phyloP scores from a whole-genome alignment of 2,888 invertebrate genomes.

The Drosophila leonis region DNA sequence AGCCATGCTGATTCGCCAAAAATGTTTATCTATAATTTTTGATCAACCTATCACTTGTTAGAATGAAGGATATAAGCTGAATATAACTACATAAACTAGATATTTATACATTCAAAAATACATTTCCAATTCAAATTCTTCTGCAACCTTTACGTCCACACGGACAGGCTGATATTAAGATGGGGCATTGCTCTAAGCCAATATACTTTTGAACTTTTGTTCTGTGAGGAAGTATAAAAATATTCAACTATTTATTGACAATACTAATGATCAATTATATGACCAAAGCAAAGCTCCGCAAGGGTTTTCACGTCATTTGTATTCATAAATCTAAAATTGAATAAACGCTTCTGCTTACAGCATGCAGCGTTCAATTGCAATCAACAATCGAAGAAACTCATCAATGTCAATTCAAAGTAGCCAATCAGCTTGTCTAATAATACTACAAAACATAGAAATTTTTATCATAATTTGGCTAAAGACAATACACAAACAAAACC shows the following conservation, averaged over 20 bases:
- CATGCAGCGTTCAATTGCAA: conserved; percentile 42
- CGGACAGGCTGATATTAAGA: too few species aligned
- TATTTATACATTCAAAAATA: background rate
- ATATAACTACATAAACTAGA: too few species aligned
- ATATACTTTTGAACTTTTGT: background rate
- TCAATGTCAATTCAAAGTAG: conserved; percentile 45
- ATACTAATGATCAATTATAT: conserved; percentile 25
- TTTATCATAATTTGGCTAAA: conserved; percentile 47
- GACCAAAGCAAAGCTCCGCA: background rate
- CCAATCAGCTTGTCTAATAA: conserved; percentile 46
- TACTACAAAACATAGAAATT: conserved; percentile 36
- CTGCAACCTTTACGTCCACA: too few species aligned
- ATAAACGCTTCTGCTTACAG: conserved; percentile 12
- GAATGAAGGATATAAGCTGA: too few species aligned
- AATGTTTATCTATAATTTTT: background rate
- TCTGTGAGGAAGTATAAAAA: background rate
- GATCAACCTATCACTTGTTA: background rate
- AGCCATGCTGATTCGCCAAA: too few species aligned
- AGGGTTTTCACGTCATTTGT: conserved; percentile 24
- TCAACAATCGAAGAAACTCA: conserved; percentile 40
- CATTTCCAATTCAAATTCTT: background rate
- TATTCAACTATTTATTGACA: conserved; percentile 7
- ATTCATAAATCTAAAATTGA: conserved; percentile 25
- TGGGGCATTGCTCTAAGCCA: background rate
- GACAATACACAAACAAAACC: conserved; percentile 38